phyloP scores from a whole-genome alignment of 2,113 vertebrate species.

The Cygnus atratus region DNA sequence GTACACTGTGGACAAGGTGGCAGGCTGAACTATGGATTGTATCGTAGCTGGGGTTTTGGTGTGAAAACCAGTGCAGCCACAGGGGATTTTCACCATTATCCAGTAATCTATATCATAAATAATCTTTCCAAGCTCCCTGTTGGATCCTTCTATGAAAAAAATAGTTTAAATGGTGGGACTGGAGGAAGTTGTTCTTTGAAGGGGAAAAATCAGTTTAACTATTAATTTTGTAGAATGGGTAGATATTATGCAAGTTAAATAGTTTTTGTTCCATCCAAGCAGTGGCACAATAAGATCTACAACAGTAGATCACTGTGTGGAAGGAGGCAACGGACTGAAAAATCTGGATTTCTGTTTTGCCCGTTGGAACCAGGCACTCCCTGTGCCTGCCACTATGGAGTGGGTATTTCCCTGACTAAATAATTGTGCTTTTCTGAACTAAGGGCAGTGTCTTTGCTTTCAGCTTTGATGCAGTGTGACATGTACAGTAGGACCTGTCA shows the following conservation, averaged over 20 bases:
- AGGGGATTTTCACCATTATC: neutral
- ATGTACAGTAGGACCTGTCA: slow-evolving; percentile 58
- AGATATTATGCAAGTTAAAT: neutral
- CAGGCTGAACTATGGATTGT: neutral
- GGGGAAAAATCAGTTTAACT: neutral
- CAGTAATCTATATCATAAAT: neutral
- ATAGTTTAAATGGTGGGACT: neutral
- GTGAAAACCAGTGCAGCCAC: neutral
- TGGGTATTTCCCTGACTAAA: neutral
- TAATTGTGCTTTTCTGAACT: neutral
- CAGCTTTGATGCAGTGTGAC: slow-evolving; percentile 57
- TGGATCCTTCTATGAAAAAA: neutral
- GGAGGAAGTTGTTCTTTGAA: neutral
- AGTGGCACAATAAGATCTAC: neutral
- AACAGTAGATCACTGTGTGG: neutral
- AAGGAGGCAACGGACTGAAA: neutral
- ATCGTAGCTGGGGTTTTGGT: neutral
- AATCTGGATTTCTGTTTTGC: neutral
- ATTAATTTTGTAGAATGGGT: neutral
- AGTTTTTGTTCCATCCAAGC: neutral
- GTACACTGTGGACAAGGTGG: neutral
- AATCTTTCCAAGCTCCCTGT: neutral
- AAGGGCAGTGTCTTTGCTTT: slow-evolving; percentile 30
- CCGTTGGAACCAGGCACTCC: neutral
- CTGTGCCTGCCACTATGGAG: neutral